Evolutionary conservation across 2,797 vertebrate species (phyloP), one percentile per base, ranked within the genome.

Genomic region (Tenualosa thibaudeaui): DNA sequence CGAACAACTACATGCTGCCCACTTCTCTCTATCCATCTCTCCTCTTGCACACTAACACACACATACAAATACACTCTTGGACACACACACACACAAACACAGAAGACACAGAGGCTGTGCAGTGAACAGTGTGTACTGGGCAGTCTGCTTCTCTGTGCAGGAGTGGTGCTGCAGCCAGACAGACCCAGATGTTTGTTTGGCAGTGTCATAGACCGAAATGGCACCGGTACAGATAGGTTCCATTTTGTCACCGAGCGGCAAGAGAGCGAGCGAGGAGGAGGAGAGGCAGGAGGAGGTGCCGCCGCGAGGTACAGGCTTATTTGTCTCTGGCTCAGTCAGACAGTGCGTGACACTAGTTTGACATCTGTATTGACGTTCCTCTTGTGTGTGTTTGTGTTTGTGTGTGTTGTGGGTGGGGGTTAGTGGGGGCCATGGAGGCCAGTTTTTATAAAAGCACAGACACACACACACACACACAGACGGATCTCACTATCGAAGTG

Each of bases 301-400:
- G 31, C 31, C 26, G 3, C 12, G 75, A 88, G 81, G 82, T 75
- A 86, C 84, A 19, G 49, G 13, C 82, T 85, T 83, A 83, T 89
- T 87, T 86, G 81, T 85, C n/a, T 78, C 62, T 84, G 6, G 51
- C 58, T 82, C 26, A 17, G 81, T 81, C 65, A 81, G 88, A 87
- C 84, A 58, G 82, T 26, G 6, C 53, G 49, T 89, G 85, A 89
- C 81, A 82, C 88, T 86, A 88, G 54, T 65, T 65, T 84, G 81
- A 83, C 56, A 87, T 78, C 86, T 82, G 60, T 90, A 89, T 89
- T 89, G 87, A 90, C 54, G 43, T 86, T 88, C 83, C 50, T 54
- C 78, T 75, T 75, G 81, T 56, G n/a, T 5, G 46, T 24, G 58
- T 78, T 31, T 31, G 58, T 54, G 56, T 71, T 24, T 86, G 68